Evolutionary conservation across 2,113 vertebrate genomes (phyloP).

Genomic region (Chamaetylas fuelleborni): DNA sequence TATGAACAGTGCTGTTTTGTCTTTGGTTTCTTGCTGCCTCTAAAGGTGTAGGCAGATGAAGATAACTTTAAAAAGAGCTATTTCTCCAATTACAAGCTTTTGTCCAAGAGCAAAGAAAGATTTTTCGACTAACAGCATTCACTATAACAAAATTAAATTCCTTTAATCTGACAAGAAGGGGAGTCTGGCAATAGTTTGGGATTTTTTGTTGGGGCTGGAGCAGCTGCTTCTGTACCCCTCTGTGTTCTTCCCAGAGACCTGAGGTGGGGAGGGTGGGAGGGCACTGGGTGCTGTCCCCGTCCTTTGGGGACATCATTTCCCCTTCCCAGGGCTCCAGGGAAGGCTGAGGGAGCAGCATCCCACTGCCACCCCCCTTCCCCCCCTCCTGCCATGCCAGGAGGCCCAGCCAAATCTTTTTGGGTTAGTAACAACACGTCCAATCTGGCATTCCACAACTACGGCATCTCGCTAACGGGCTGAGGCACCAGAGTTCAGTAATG

Average conservation of each 20-base stretch:
- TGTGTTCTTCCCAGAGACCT: not conserved
- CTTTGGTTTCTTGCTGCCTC: conserved; percentile 62
- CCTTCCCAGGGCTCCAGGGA: not conserved
- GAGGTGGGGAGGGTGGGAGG: not conserved
- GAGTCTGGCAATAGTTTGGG: conserved; percentile 7
- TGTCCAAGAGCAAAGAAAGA: conserved; percentile 71
- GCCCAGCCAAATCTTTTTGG: not conserved
- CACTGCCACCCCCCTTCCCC: no score
- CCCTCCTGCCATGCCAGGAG: accelerated
- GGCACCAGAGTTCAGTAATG: conserved; percentile 76
- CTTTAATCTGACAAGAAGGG: conserved; percentile 59
- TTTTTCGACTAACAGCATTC: conserved; percentile 70
- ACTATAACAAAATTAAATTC: conserved; percentile 75
- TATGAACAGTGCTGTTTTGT: conserved; percentile 76
- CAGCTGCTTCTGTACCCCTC: not conserved
- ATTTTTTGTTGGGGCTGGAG: not conserved
- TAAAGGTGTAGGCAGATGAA: conserved; percentile 74
- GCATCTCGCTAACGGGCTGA: conserved; percentile 68
- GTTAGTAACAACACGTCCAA: not conserved
- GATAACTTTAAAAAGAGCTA: conserved; percentile 70
- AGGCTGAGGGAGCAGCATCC: not conserved
- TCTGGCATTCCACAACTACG: conserved; percentile 62
- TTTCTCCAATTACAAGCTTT: conserved; percentile 78
- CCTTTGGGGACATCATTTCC: not conserved
- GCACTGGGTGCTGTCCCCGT: not conserved